A percentile compares a stretch with the other conserved stretches of the same genome.
These are phyloP conservation scores for Tribolium castaneum DNA, from an alignment of 1,140 invertebrate species.

Conservation along the genomic window DNA sequence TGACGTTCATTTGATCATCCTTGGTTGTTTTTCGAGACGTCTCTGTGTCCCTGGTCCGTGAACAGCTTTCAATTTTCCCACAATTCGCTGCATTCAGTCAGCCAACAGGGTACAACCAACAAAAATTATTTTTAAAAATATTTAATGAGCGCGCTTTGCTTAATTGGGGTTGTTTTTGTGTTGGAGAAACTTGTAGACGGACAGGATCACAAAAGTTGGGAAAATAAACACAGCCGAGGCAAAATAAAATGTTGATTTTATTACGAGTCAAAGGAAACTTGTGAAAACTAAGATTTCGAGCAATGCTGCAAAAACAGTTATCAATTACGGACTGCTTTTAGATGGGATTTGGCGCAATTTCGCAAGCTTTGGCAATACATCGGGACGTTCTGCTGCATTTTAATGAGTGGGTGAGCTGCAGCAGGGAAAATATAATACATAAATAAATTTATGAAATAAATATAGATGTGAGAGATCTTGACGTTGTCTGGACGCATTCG, in stretches of 20 bases:
- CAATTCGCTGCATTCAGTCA: slow-evolving; percentile 3
- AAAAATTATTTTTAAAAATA: too few relatives aligned
- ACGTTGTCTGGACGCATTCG: slow-evolving; percentile 3
- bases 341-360: neutral
- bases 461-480: neutral
- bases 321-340: neutral
- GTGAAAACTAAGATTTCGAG: neutral
- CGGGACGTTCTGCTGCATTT: neutral
- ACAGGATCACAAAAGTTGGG: neutral
- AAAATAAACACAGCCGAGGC: neutral
- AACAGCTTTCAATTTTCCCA: slow-evolving; percentile 28
- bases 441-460: slow-evolving; percentile 28
- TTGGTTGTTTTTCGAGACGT: slow-evolving; percentile 9
- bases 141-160: neutral
- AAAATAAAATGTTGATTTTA: neutral
- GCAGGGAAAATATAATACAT: neutral
- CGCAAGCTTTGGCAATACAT: neutral
- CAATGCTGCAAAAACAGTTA: neutral
- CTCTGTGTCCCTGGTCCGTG: slow-evolving; percentile 1
- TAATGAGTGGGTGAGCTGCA: slow-evolving; percentile 14
- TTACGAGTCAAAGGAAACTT: neutral
- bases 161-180: neutral
- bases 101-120: neutral
- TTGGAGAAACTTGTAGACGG: neutral
- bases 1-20: slow-evolving; percentile 30